Evolutionary conservation across 1,140 invertebrate species (phyloP), one percentile per base, ranked within the genome.

Genomic region (Sitophilus oryzae): DNA sequence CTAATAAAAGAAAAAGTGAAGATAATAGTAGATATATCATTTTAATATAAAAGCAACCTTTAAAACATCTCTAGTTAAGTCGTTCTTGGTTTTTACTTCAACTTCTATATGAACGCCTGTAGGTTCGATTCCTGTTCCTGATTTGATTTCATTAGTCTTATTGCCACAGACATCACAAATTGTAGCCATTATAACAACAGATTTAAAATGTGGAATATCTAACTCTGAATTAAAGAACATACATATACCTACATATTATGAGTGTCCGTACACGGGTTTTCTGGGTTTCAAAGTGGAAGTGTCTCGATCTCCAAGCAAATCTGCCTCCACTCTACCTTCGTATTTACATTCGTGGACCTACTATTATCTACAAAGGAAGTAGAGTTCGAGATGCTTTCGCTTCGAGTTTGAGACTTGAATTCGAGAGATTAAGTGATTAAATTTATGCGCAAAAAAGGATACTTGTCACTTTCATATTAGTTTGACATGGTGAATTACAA

Each of bases 101-200:
- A 98, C 79, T 61, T 84, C 84, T 43, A 96, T 89, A 50, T 76
- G 82, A 0, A 86, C 77, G 1, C 95, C 96, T 57, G 84, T 77
- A 0, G 85, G 78, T 71, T 93, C 92, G 36, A 98, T 88, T 0
- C 94, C 94, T 45, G 86, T 78, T 0, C 93, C 93, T 21, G 91
- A 89, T 74, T 99, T 99, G 0, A 99, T 93, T 76, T 97, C 94
- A 71, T 91, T 97, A 2, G 92, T 93, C 66, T 85, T 79, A 68
- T 86, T 80, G 0, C 95, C 96, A 75, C 96, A 99, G 2, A 63
- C 62, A 14, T 96, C 93, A 72, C 96, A 99, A 1, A 73, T 79
- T 0, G 91, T 96, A 2, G 94, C 93, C 96, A 99, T 99, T 40
- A 99, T 94, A 0, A 99, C 82, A 2, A 93, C 91, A 74, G 98